Conservation (phyloP, 1,140 invertebrate species). For the Bicyclus anynana region DNA sequence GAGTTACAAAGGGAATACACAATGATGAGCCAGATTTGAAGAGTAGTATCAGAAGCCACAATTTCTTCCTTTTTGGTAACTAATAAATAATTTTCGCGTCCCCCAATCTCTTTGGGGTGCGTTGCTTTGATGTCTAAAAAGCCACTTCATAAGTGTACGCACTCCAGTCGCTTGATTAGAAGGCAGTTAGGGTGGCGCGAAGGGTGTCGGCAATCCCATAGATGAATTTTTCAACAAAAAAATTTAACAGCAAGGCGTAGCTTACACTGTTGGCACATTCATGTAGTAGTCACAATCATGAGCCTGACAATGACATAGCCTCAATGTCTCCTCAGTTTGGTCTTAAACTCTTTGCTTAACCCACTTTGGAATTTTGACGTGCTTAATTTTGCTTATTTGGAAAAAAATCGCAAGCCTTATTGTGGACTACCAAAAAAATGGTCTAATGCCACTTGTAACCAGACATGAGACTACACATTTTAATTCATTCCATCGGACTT, state of each 20-base stretch:
- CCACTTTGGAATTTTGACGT: too few species aligned
- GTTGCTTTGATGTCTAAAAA: slow-evolving; percentile 52
- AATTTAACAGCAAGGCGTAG: slow-evolving; percentile 1
- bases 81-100: slow-evolving; percentile 54
- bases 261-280: too few species aligned
- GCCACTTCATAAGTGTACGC: slow-evolving; percentile 50
- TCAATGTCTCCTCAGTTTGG: too few species aligned
- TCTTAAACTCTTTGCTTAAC: too few species aligned
- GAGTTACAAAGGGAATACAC: slow-evolving; percentile 40
- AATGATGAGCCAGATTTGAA: slow-evolving; percentile 31
- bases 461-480: too few species aligned
- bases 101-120: slow-evolving; percentile 36
- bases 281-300: too few species aligned
- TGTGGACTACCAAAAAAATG: too few species aligned
- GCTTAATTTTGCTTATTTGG: too few species aligned
- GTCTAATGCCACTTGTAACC: too few species aligned
- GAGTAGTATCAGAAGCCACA: slow-evolving; percentile 31
- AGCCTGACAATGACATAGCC: too few species aligned
- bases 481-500: too few species aligned
- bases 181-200: slow-evolving; percentile 40
- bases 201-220: slow-evolving; percentile 16
- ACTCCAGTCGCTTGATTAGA: slow-evolving; percentile 45
- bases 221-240: slow-evolving; percentile 17
- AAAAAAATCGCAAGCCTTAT: too few species aligned
- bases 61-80: slow-evolving; percentile 32